A percentile compares a stretch with the other conserved stretches of the same genome.
phyloP scores from a whole-genome alignment of 2,797 vertebrate genomes.

The Catostomus latipinnis region DNA sequence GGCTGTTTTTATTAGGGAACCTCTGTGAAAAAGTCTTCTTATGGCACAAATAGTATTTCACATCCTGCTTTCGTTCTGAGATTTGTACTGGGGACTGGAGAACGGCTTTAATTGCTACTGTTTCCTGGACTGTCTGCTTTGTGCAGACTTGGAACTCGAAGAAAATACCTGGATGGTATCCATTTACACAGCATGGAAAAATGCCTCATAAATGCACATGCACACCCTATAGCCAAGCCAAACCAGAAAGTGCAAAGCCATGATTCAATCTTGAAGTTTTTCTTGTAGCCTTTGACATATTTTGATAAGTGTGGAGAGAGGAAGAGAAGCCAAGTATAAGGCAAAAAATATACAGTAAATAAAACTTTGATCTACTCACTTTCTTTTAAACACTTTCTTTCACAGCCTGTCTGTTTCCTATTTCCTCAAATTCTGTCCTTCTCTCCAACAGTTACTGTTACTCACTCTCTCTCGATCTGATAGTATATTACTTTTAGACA shows the following conservation, averaged over 20 bases:
- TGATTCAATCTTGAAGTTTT: not conserved
- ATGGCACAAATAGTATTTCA: constrained; percentile 10
- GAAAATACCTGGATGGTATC: constrained; percentile 34
- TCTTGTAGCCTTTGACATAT: not conserved
- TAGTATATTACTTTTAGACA: no score
- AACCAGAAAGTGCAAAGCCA: not conserved
- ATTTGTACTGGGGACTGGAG: not conserved
- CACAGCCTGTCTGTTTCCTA: no score
- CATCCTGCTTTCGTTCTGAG: constrained; percentile 5
- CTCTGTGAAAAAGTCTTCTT: not conserved
- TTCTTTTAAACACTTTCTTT: not conserved
- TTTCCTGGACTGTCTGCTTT: constrained; percentile 30
- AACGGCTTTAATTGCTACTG: not conserved
- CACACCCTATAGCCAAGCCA: constrained; percentile 39
- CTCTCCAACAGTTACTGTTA: no score
- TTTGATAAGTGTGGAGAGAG: not conserved
- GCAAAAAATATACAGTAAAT: not conserved
- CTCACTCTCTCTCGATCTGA: no score
- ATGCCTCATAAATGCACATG: not conserved
- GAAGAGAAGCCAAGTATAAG: not conserved
- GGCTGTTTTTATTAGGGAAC: not conserved
- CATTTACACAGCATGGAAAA: constrained; percentile 39
- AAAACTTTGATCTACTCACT: not conserved
- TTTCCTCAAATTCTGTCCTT: no score
- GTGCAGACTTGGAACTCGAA: constrained; percentile 34